These are phyloP conservation scores for Trichomycterus rosablanca DNA, from an alignment of 2,113 vertebrate genomes.

Conservation along the genomic window DNA sequence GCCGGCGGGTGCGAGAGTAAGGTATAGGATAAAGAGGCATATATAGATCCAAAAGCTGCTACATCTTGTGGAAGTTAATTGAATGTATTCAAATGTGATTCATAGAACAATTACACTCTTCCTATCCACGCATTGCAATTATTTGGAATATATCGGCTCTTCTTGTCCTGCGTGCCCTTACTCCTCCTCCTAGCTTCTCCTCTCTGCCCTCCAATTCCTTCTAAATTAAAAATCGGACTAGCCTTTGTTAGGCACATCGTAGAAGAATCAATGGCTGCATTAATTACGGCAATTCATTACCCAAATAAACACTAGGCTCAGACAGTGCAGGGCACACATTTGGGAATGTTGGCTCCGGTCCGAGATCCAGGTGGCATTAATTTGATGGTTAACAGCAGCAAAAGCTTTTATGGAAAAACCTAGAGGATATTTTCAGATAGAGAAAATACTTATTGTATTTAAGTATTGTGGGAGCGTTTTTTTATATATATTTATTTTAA, in stretches of 20 bases:
- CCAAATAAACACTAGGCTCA: constrained; percentile 89
- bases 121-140: constrained; percentile 61
- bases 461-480: too few species aligned
- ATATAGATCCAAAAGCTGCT: constrained; percentile 41
- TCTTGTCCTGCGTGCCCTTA: constrained; percentile 10
- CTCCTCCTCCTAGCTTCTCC: constrained; percentile 45
- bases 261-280: constrained; percentile 89
- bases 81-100: constrained; percentile 78
- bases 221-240: constrained; percentile 94
- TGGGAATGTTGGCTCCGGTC: constrained; percentile 59
- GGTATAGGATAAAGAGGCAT: constrained; percentile 25
- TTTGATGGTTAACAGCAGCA: constrained; percentile 82
- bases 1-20: constrained; percentile 40
- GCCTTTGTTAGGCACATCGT: constrained; percentile 82
- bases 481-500: too few species aligned
- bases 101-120: constrained; percentile 73
- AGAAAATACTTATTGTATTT: background rate
- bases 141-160: constrained; percentile 63
- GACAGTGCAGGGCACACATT: constrained; percentile 81
- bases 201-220: constrained; percentile 69
- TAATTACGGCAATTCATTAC: constrained; percentile 99
- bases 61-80: constrained; percentile 64
- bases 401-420: constrained; percentile 76
- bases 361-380: constrained; percentile 83
- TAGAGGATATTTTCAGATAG: background rate